Evolutionary conservation across 2,113 vertebrate species (phyloP), one percentile per base, ranked within the genome.

Genomic region (Oxygymnocypris stewartii): DNA sequence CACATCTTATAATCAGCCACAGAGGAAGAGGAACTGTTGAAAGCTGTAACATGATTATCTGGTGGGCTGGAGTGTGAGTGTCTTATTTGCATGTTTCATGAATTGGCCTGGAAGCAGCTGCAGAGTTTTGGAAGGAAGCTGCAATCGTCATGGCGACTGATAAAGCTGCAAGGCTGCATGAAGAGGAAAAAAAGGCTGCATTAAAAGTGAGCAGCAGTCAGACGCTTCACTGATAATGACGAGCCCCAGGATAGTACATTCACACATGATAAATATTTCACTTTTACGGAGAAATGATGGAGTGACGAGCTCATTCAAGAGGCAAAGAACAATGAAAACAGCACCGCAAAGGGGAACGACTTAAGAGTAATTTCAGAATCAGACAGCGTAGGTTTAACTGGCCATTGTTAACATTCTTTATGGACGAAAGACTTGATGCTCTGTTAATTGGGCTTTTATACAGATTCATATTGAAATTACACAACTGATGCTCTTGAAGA

Each of bases 11-110:
- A 84, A 40, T 84, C 67, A 73, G 81, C 14, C 63, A 51, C 42
- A 40, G 49, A 57, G 65, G 20, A 73, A 71, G 67, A 73, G 82
- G 49, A 84, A 73, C 44, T 25, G 47, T 54, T 23, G 67, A 84
- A 84, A 69, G 28, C 81, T 51, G 18, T 42, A 74, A 84, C 20
- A 74, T 69, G 75, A 51, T 69, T 85, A 77, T 79, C 40, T 2
- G 2, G 5, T 4, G 54, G 57, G 51, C 37, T 40, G 54, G 16
- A 8, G 7, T 14, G 31, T 44, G 57, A 47, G 42, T 47, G 28
- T 40, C 67, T 84, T 54, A 74, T 74, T 84, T 57, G 67, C 82
- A 84, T 57, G 82, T 84, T 57, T 74, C 4, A 59, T 83, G 25
- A 71, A 57, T 71, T 57, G 20, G 12, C 6, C 63, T 71, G 80